A percentile compares a stretch with the other conserved stretches of the same genome.
phyloP scores from a whole-genome alignment of 2,888 invertebrate genomes.

The Lasioglossum oenotherae region DNA sequence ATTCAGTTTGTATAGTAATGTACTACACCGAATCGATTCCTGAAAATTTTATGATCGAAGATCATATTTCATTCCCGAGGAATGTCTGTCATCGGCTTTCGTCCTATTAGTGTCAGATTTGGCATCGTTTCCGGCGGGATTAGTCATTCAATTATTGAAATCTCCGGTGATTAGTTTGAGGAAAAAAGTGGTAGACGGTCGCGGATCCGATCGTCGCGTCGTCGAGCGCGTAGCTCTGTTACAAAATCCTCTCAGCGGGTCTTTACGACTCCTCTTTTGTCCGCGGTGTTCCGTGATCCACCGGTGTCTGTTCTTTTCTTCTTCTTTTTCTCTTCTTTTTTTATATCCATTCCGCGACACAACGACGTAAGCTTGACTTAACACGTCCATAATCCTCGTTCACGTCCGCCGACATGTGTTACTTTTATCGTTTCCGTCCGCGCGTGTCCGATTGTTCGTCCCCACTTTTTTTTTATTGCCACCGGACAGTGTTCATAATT shows the following conservation, averaged over 20 bases:
- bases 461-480: conserved; percentile 9
- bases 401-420: conserved; percentile 42
- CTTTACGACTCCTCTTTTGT: conserved; percentile 57
- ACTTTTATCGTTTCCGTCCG: conserved; percentile 12
- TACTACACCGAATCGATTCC: neutral
- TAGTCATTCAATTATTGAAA: conserved; percentile 8
- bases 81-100: neutral
- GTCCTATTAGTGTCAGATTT: conserved; percentile 3
- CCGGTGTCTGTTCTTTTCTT: neutral
- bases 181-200: conserved; percentile 17
- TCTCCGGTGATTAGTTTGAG: conserved; percentile 14
- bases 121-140: conserved; percentile 16
- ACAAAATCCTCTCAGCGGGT: conserved; percentile 32
- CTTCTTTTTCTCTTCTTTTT: conserved; percentile 8
- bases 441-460: conserved; percentile 9
- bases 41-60: neutral
- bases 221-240: conserved; percentile 18
- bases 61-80: neutral
- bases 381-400: conserved; percentile 51
- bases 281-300: conserved; percentile 33
- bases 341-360: conserved; percentile 11
- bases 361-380: conserved; percentile 37
- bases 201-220: conserved; percentile 35
- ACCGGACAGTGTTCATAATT: conserved; percentile 16
- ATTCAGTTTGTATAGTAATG: neutral